A percentile compares a stretch with the other conserved stretches of the same genome.
Evolutionary conservation across 2,888 invertebrate genomes (phyloP).

Genomic region (Tromatobia lineatoria): DNA sequence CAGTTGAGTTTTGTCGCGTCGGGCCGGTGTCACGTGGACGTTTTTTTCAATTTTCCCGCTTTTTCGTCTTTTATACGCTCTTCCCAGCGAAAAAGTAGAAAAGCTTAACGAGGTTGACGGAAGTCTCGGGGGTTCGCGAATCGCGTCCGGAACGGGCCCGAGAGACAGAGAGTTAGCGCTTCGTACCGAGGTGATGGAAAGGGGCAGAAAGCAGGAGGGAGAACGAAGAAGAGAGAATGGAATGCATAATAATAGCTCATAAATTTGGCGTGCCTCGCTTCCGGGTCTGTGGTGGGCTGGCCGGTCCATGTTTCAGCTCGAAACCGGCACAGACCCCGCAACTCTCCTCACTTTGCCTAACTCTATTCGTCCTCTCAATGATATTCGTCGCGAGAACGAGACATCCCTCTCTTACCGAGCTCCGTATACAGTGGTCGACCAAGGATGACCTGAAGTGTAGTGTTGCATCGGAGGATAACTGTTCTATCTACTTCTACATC

Average conservation of each 20-base stretch:
- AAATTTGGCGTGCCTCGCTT: constrained; percentile 76
- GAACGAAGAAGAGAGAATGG: constrained; percentile 72
- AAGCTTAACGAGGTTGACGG: constrained; percentile 72
- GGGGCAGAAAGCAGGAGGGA: constrained; percentile 24
- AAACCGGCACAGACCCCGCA: constrained; percentile 56
- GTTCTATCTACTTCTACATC: constrained; percentile 48
- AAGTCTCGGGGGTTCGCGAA: constrained; percentile 64
- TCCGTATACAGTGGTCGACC: not conserved
- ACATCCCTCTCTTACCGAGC: constrained; percentile 8
- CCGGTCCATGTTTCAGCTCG: constrained; percentile 72
- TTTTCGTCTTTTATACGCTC: not conserved
- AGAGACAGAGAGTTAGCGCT: constrained; percentile 31
- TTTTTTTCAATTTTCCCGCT: constrained; percentile 37
- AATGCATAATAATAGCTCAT: constrained; percentile 81
- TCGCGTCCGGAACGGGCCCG: constrained; percentile 54
- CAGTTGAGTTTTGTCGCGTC: not conserved
- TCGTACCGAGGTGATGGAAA: constrained; percentile 16
- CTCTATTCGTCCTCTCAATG: constrained; percentile 51
- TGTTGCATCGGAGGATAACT: constrained; percentile 36
- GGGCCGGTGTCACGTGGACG: not conserved
- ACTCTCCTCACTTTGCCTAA: constrained; percentile 33
- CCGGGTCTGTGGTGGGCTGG: constrained; percentile 72
- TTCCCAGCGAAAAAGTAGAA: not conserved
- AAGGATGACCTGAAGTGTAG: constrained; percentile 64
- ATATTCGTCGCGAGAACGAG: constrained; percentile 50